phyloP scores from a whole-genome alignment of 53 echinoderm and acorn worm species.

The Arbacia lixula region DNA sequence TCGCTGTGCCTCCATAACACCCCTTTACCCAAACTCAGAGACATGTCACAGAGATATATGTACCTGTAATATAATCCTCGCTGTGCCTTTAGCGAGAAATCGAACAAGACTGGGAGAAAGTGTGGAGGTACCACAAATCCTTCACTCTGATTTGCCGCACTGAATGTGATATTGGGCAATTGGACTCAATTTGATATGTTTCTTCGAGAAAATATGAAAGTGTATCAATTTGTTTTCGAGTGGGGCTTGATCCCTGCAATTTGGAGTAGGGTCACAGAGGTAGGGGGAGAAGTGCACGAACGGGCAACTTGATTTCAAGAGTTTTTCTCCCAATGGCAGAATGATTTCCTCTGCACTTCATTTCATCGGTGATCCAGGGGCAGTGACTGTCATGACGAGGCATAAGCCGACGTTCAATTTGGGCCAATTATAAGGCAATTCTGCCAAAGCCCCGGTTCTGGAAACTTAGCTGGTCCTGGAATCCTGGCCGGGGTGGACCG shows the following conservation, averaged over 20 bases:
- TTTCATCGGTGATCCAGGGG: not conserved
- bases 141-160: too few relatives aligned
- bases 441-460: constrained; percentile 28
- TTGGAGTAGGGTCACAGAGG: constrained; percentile 11
- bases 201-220: not conserved
- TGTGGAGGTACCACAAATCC: too few relatives aligned
- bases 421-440: constrained; percentile 32
- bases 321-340: constrained; percentile 15
- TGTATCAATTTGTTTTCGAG: constrained; percentile 29
- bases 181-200: not conserved
- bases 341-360: constrained; percentile 8
- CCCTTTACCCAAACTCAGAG: too few relatives aligned
- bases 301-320: not conserved
- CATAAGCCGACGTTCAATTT: constrained; percentile 33
- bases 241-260: constrained; percentile 12
- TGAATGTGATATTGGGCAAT: not conserved
- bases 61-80: too few relatives aligned
- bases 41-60: too few relatives aligned
- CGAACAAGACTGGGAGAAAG: too few relatives aligned
- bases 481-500: too few relatives aligned
- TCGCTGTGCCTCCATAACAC: too few relatives aligned
- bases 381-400: constrained; percentile 23
- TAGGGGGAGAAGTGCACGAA: constrained; percentile 20
- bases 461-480: too few relatives aligned
- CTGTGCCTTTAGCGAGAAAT: too few relatives aligned